Base-by-base conservation (phyloP, 2,113 vertebrate species). In the Caretta caretta region DNA sequence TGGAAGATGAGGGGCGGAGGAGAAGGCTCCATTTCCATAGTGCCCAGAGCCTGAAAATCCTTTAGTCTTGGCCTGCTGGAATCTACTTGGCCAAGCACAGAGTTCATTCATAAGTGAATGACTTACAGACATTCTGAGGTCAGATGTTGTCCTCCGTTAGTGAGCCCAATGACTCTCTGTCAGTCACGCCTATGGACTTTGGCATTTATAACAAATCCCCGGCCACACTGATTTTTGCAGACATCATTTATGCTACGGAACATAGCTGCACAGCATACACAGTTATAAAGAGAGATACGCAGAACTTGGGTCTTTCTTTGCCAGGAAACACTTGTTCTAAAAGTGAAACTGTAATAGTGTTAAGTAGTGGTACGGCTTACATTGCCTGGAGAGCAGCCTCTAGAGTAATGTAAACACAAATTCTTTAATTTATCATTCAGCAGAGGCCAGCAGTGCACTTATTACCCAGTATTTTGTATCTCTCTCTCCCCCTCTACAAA, bases 121-220 rank as follows among this genome's bases (percentile, higher is more conserved):
- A 50, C 20, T n/a, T 50, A 3, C 1, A 80, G 48, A 38, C 1
- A 38, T 83, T 92, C 72, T 31, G 29, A 29, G 86, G 56, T 9
- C 13, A 8, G 13, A 11, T 38, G 53, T 3, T 8, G 7, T 1
- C n/a, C 11, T 24, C 29, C 10, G 35, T 0, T 35, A 22, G 2
- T 6, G 76, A 48, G 4, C 31, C 9, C 1, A 20, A 5, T 78
- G 22, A 49, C 79, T 90, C 57, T 24, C 9, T 19, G 3, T 27
- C 54, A 42, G 3, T 24, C 1, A 49, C 1, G 6, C 76, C 31
- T 38, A 48, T 0, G 8, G 3, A n/a, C 83, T 90, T 84, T 53
- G 65, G 9, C 48, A n/a, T 65, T 90, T 84, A 8, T 49, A 16
- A 76, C 0, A 5, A 38, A 69, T 7, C 10, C 84, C 4, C 86